Percentiles rank a stretch among this genome's conserved stretches.
These are phyloP conservation scores for Aphaenogaster rudis DNA, from an alignment of 1,140 invertebrate species.

Conservation along the genomic window DNA sequence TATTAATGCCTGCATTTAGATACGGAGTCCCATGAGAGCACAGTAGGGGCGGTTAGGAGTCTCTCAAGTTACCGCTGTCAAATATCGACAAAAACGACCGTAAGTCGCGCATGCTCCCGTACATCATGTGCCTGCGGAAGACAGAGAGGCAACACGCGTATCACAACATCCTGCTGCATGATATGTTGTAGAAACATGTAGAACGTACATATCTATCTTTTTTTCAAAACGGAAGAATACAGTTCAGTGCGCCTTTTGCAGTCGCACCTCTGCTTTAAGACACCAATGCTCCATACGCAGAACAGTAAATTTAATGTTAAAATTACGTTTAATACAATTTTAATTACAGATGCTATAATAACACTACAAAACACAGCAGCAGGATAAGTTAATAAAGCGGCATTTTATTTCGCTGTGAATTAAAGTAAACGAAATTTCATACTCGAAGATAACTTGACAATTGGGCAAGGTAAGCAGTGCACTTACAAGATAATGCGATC, in stretches of 20 bases:
- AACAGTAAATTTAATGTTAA: background rate
- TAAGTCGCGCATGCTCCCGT: slow-evolving; percentile 73
- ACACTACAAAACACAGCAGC: slow-evolving; percentile 11
- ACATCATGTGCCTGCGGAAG: slow-evolving; percentile 51
- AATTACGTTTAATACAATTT: slow-evolving; percentile 15
- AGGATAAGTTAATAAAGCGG: slow-evolving; percentile 11
- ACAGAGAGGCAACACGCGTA: slow-evolving; percentile 56
- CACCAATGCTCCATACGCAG: background rate
- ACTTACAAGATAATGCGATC: background rate
- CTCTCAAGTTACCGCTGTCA: slow-evolving; percentile 75
- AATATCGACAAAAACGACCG: slow-evolving; percentile 77
- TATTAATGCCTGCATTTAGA: slow-evolving; percentile 83
- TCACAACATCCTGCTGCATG: slow-evolving; percentile 63
- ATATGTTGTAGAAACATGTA: slow-evolving; percentile 11
- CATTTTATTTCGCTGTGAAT: slow-evolving; percentile 24
- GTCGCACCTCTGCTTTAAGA: background rate
- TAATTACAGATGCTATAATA: background rate
- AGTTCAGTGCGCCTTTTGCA: background rate
- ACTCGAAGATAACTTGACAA: background rate
- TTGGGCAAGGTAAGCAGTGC: background rate
- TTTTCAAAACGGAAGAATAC: slow-evolving; percentile 1
- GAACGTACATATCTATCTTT: background rate
- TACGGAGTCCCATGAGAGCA: slow-evolving; percentile 74
- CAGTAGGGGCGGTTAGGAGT: slow-evolving; percentile 73
- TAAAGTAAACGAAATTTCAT: slow-evolving; percentile 28